Evolutionary conservation across 2,888 invertebrate genomes (phyloP), one percentile per base, ranked within the genome.

Genomic region (Apotomis betuletana): DNA sequence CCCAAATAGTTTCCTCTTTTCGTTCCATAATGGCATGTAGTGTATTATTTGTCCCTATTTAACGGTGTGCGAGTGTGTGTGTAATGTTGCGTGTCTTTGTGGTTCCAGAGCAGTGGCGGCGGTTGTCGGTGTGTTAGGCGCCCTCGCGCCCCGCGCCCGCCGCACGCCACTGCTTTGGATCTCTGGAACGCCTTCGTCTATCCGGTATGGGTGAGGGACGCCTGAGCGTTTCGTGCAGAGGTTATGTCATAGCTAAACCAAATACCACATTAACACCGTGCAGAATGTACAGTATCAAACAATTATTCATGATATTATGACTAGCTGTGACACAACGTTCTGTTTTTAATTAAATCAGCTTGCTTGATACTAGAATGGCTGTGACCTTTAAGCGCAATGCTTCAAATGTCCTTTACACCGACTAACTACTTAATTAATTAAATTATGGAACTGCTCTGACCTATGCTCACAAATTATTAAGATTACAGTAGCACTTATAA

Each of bases 101-200:
- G 91, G 93, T 93, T 94, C 93, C 93, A 94, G 94, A 94, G 94
- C 94, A 94, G 94, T 94, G 93, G 93, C 93, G 93, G 93, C 92
- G 93, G 92, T 87, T 93, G 94, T 89, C 93, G 90, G 87, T 93
- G 93, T 89, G 90, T 89, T 84, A 89, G 92, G 88, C 92, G 93
- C 90, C 92, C 94, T 89, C 94, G 95, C 93, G 93, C 94, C 87
- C 92, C 94, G 94, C 95, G 94, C 93, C 94, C 95, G 92, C 95
- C 95, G 94, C 95, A 95, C 95, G 94, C 94, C 94, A 94, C 94
- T 94, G 95, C 95, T 94, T 94, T 94, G 93, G 93, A 94, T 88
- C 91, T 92, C 85, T 95, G 95, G 95, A 95, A 94, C 94, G 94
- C 95, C 94, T 94, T 94, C 92, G 93, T 93, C 86, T 92, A 94